Evolutionary conservation across 2,888 invertebrate genomes (phyloP), one percentile per base, ranked within the genome.

Genomic region (Portevinia maculata): DNA sequence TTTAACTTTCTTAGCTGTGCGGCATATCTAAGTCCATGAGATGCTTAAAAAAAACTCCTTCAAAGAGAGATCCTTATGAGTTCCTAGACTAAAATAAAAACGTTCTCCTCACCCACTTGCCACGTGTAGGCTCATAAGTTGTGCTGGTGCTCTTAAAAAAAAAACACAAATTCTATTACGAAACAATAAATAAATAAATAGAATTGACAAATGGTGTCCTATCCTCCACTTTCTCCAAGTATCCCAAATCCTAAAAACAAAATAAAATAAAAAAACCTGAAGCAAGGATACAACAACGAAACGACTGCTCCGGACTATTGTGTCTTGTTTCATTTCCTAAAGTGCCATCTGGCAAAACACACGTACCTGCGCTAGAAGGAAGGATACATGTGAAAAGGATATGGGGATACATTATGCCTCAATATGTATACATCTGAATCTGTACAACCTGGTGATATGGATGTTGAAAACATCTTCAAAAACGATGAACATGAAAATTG

Each of bases 251-350:
- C n/a, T n/a, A 52, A 65, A 52, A 3, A 28, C 39, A 57, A 9
- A 28, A 15, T 30, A 6, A 9, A 41, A 21, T 0, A 39, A 3
- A 9, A 39, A 13, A 0, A 34, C 5, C 34, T n/a, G n/a, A 64
- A 28, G 24, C 28, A 52, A 30, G 41, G 19, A 32, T 52, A 44
- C 32, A 32, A 32, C 28, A 32, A 60, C 32, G 44, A 7, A 6
- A 28, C n/a, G 48, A 9, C 30, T 34, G 62, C 39, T 13, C 5
- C 3, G 5, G 37, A 37, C 37, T n/a, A 37, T 17, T 21, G 28
- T 41, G 53, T 62, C 60, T 44, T 53, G 17, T 52, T 71, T 71
- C 71, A 71, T 71, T 71, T 71, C 52, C 52, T 52, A 53, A 46
- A 62, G 53, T 62, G 60, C 71, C 71, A 71, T 46, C 60, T 71